Evolutionary conservation across 2,888 invertebrate genomes (phyloP), one percentile per base, ranked within the genome.

Genomic region (Notodonta dromedarius): DNA sequence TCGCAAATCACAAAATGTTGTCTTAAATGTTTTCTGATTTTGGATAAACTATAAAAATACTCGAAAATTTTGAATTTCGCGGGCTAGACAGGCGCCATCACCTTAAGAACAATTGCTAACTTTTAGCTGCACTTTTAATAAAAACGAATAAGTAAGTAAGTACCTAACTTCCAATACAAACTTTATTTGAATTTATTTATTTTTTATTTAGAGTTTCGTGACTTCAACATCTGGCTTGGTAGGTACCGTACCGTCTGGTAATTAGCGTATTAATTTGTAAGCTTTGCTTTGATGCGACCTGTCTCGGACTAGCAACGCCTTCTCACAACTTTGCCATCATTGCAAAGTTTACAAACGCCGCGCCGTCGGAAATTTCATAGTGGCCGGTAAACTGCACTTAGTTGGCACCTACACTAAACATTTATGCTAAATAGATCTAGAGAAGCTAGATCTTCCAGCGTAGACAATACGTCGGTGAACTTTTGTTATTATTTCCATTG

Each of bases 341-440:
- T 80, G 84, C 86, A 79, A 84, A 88, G 80, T 88, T 88, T 79
- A 74, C 76, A 73, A 83, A 79, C 82, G 78, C 76, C 78, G 50
- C 50, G 16, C 52, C 55, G 85, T 85, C 88, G 86, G 88, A 89
- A 88, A 88, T 87, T 87, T 88, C 86, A 80, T 82, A 85, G 74
- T 78, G 79, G 79, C 74, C 78, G 73, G 75, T 79, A 77, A 83
- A 84, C 80, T 83, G 66, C 60, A 73, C 62, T 65, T 67, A 61
- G 61, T 69, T 13, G 35, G 35, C 8, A 74, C 68, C 64, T n/a
- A 46, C 5, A 13, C 81, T 74, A 79, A 84, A 82, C 80, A 80
- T 80, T 79, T 78, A 73, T 74, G 77, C 76, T 73, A 71, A 77
- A 74, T 76, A 73, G 73, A 83, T 79, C 78, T 75, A 65, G 66